Evolutionary conservation across 2,113 vertebrate species (phyloP).

Genomic region (Tursiops truncatus): DNA sequence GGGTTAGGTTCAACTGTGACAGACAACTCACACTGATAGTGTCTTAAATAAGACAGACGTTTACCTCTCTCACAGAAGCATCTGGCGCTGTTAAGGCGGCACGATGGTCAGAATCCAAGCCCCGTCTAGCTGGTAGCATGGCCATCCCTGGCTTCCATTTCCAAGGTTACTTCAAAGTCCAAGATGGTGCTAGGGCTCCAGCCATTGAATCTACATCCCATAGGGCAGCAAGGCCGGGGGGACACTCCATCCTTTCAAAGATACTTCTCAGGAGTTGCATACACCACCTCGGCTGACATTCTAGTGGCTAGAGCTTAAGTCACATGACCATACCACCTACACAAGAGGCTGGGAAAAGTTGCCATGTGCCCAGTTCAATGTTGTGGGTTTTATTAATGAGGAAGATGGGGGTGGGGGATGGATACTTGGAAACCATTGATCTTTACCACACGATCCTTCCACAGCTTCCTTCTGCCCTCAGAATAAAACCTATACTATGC

Average conservation of each 20-base stretch:
- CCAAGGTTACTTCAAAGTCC: not conserved
- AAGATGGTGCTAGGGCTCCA: not conserved
- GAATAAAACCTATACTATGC: not conserved
- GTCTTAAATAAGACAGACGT: not conserved
- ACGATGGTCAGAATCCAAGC: not conserved
- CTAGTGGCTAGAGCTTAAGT: not conserved
- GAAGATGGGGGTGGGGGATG: not conserved
- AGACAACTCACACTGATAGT: not conserved
- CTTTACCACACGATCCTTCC: not conserved
- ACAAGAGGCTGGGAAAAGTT: not conserved
- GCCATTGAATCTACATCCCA: not conserved
- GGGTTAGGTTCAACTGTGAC: not conserved
- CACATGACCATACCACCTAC: not conserved
- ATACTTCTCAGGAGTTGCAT: not conserved
- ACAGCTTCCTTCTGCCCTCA: not conserved
- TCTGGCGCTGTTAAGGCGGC: rapidly evolving
- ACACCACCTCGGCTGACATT: not conserved
- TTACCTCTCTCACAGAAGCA: not conserved
- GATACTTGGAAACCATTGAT: too few species aligned
- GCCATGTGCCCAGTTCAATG: not conserved
- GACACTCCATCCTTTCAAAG: not conserved
- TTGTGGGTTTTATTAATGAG: not conserved
- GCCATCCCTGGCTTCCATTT: not conserved
- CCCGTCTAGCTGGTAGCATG: rapidly evolving
- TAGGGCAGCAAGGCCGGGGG: rapidly evolving